Evolutionary conservation across 2,797 vertebrate genomes (phyloP).

Genomic region (Alectoris magna): DNA sequence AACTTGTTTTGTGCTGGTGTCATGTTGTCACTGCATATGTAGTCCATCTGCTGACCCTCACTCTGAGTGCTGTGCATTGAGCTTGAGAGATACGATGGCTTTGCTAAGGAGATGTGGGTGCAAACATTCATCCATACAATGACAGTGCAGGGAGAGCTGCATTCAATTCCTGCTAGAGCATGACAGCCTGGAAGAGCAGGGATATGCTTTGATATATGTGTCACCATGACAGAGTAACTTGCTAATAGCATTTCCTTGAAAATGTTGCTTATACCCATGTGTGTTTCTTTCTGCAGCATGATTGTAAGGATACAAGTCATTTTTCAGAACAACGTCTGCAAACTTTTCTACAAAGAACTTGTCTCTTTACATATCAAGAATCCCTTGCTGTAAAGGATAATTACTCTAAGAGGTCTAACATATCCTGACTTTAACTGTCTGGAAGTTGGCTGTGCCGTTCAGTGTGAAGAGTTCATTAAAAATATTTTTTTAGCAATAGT

Average conservation of each 20-base stretch:
- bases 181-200: background rate
- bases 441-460: background rate
- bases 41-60: background rate
- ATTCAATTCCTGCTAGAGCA: background rate
- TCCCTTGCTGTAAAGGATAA: background rate
- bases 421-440: background rate
- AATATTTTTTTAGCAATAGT: background rate
- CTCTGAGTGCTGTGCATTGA: rapidly evolving
- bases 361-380: background rate
- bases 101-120: background rate
- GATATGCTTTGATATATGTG: background rate
- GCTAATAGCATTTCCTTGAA: background rate
- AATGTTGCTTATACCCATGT: background rate
- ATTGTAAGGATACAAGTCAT: background rate
- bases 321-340: background rate
- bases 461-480: background rate
- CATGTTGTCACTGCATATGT: background rate
- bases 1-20: background rate
- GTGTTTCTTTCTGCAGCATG: background rate
- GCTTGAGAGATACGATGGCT: background rate
- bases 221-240: background rate
- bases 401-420: background rate
- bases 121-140: background rate
- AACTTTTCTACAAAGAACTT: background rate
- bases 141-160: background rate